A percentile compares a stretch with the other conserved stretches of the same genome.
Conservation (phyloP, 2,888 invertebrate genomes). For the Coelinius sp. region DNA sequence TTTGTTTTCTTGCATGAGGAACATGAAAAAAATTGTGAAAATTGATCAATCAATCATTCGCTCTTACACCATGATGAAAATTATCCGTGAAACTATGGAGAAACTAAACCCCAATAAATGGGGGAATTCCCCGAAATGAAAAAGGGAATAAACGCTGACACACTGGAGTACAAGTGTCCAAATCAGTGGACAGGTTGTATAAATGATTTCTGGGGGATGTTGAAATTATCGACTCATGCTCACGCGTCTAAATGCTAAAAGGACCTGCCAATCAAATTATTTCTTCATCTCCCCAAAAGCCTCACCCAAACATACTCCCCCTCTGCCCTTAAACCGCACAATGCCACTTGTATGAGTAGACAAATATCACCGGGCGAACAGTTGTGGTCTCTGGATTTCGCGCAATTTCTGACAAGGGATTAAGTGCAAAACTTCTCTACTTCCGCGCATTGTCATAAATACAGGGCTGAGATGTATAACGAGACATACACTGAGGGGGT, state of each 20-base stretch:
- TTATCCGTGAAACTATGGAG: background rate
- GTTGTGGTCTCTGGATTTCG: conserved; percentile 34
- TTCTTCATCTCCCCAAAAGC: conserved; percentile 39
- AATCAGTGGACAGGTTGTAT: background rate
- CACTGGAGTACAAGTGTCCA: conserved; percentile 16
- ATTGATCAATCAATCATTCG: background rate
- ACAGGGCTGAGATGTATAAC: conserved; percentile 22
- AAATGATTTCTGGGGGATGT: conserved; percentile 11
- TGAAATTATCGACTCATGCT: conserved; percentile 17
- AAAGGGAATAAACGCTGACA: conserved; percentile 9
- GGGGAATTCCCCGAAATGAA: background rate
- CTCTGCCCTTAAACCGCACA: background rate
- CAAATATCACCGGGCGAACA: conserved; percentile 31
- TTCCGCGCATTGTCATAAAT: conserved; percentile 35
- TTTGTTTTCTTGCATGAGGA: background rate
- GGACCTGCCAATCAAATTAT: conserved; percentile 42
- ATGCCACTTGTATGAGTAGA: conserved; percentile 3
- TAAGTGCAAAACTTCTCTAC: conserved; percentile 34
- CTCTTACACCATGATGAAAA: background rate
- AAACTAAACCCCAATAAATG: background rate
- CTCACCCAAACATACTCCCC: background rate
- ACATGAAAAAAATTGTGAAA: background rate
- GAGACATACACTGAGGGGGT: conserved; percentile 14
- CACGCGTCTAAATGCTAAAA: background rate
- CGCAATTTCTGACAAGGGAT: conserved; percentile 36